Evolutionary conservation across 2,113 vertebrate genomes (phyloP), one percentile per base, ranked within the genome.

Genomic region (Gallinago paraguaiae): DNA sequence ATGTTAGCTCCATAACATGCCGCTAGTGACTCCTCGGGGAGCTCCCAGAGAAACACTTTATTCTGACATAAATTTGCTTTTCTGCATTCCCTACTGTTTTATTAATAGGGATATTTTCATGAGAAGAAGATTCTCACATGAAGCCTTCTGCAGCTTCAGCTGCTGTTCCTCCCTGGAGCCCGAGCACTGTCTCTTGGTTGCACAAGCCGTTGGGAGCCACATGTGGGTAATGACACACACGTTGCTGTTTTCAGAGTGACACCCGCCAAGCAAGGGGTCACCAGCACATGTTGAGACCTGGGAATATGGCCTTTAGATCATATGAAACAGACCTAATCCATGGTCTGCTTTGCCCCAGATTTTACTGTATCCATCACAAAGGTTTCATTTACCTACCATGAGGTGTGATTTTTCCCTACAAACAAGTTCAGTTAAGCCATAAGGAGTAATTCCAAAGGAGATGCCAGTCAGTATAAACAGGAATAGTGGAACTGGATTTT

Each of bases 41-140:
- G 60, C 80, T 94, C 80, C 90, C 72, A 35, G 25, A 91, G 88
- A 93, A 95, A 41, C 90, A 45, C 84, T 84, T 95, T 31, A 88
- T 86, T 93, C 65, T 37, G 69, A 90, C 60, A 94, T 86, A 78
- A 92, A 68, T 93, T 83, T 95, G 83, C 88, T 92, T 92, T 96
- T 82, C 86, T 31, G n/a, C 90, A 68, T 92, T 94, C 88, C 83
- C 92, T 96, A 65, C 90, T 93, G 91, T 91, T 96, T 96, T 94
- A 91, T 93, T 96, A 94, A 92, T 94, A 86, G 61, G 77, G 37
- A 60, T 60, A 37, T 86, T 91, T 96, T 68, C 69, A 41, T 27
- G 53, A 71, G 75, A 48, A 56, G 87, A 53, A 75, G 83, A 50
- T 81, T 91, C 45, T 84, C 64, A 39, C 35, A 6, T 60, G 53